Evolutionary conservation across 2,797 vertebrate genomes (phyloP), one percentile per base, ranked within the genome.

Genomic region (Pogonophryne albipinna): DNA sequence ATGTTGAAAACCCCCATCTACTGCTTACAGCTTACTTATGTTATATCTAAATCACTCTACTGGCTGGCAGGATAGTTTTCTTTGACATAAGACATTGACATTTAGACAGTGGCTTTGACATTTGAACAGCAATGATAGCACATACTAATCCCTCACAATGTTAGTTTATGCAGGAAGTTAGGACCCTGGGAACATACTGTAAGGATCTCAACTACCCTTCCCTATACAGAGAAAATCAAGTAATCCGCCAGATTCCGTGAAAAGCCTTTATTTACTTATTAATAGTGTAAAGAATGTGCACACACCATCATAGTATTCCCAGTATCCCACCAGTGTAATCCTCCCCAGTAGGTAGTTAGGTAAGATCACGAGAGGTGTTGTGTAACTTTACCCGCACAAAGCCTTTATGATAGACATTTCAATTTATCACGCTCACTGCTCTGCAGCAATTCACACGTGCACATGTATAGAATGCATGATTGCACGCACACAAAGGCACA

Each of bases 321-420:
- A 77, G 45, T 55, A 52, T 67, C 65, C 16, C 56, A 31, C 41
- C 34, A 52, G 61, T 45, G 20, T 86, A 65, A 85, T 80, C 79
- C 72, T 72, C 63, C 55, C 59, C 64, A 78, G 70, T 1, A 63
- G 51, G 72, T 45, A 1, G 70, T 89, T 85, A 83, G 82, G 53
- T 88, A 85, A 86, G 61, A 80, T 1, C 50, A 13, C 16, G 41
- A 52, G 72, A 81, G 57, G 13, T 45, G 83, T 87, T 92, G 83
- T 89, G 78, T 77, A 91, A 92, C 82, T 20, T 82, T 69, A 0
- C 56, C 52, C 41, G 13, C 52, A 53, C 70, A 78, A 59, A 84
- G 42, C 27, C 3, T 67, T 65, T 10, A 20, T 65, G 67, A 80
- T 38, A 1, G 83, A 79, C 74, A 61, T 78, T 82, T 50, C 50